These are phyloP conservation scores for Andrena praecox DNA, from an alignment of 2,888 invertebrate species.

Conservation along the genomic window DNA sequence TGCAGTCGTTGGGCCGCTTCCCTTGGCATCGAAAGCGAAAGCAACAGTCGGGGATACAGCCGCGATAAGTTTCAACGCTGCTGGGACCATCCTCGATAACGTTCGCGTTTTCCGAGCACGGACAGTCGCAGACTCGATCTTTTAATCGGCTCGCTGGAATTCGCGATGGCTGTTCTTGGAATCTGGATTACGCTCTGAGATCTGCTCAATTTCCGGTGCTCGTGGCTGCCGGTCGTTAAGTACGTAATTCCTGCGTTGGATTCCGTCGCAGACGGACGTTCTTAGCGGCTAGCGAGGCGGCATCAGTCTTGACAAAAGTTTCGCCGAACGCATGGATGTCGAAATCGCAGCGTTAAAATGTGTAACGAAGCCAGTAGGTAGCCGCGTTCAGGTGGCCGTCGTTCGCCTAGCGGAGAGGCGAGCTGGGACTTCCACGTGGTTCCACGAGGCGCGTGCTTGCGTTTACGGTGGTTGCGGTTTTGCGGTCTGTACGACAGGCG, in stretches of 20 bases:
- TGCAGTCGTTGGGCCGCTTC: neutral
- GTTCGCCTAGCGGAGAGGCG: conserved; percentile 6
- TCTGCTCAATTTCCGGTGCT: conserved; percentile 41
- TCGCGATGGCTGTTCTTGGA: conserved; percentile 15
- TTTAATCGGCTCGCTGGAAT: conserved; percentile 19
- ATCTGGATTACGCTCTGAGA: conserved; percentile 26
- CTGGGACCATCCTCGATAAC: no score
- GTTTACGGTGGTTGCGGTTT: conserved; percentile 75
- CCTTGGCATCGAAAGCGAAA: neutral
- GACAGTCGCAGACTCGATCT: neutral
- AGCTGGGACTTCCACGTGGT: conserved; percentile 61
- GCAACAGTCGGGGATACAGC: neutral
- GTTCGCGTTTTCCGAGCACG: neutral
- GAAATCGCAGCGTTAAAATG: neutral
- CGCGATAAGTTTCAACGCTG: no score
- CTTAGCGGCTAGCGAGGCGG: neutral
- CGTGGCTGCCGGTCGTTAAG: conserved; percentile 28
- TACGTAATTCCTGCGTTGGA: conserved; percentile 17
- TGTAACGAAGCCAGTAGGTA: conserved; percentile 19
- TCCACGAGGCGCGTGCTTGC: conserved; percentile 67
- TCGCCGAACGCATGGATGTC: neutral
- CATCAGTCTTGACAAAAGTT: conserved; percentile 2
- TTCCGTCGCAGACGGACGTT: conserved; percentile 22
- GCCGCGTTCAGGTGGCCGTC: neutral
- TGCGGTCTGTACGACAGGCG: conserved; percentile 66